Base-by-base conservation (phyloP, 2,113 vertebrate species). In the Lasiurus borealis region DNA sequence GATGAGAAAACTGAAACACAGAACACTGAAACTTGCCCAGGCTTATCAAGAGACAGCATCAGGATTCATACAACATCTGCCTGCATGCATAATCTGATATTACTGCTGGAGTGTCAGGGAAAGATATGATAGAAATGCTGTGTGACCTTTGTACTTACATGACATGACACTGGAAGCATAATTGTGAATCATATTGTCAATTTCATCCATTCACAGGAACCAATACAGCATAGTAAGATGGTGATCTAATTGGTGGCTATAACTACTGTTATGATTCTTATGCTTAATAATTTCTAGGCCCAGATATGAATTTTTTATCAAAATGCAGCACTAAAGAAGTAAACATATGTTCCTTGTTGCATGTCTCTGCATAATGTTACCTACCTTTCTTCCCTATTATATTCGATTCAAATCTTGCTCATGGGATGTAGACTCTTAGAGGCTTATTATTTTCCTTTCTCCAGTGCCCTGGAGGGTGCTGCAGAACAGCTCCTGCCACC, bases 401-500 rank as follows among this genome's bases (percentile, higher is more conserved):
- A 83, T 50, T 93, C 34, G 46, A 96, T 82, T 92, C 88, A 94
- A 77, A 91, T 92, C 88, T 3, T 88, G 92, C 88, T 91, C 62
- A 88, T 69, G 81, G 85, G 62, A 90, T 44, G 57, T 15, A 48
- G 31, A 73, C 46, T 90, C 68, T 72, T 19, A 72, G 72, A 57
- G 23, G 23, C 77, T 95, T 92, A 84, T 96, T 97, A 95, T 88
- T 90, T 90, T 87, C 68, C 68, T 93, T 82, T 85, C 18, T 46
- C 52, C 13, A 85, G 1, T 92, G 85, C 68, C 88, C 94, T 97
- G 34, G 87, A 87, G 96, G 90, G 21, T 80, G 64, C 90, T 59
- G 27, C 23, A 75, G 34, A 91, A 88, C 66, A 85, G 27, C 19
- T 85, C 25, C 46, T 84, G 73, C 21, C 25, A 57, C n/a, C 34